Evolutionary conservation across 1,140 invertebrate genomes (phyloP).

Genomic region (Centruroides sculpturatus): DNA sequence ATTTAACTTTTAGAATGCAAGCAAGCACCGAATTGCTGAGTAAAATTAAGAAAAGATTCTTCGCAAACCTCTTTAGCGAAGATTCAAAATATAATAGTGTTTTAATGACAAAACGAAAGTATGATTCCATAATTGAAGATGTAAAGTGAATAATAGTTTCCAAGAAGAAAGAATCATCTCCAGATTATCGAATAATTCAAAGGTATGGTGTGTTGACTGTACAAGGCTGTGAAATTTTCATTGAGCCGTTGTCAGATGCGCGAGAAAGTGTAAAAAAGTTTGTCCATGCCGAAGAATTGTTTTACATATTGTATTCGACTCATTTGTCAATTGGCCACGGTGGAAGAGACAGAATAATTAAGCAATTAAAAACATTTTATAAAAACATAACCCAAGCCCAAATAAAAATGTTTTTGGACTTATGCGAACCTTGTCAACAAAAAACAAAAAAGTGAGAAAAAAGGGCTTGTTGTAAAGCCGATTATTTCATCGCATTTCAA

Average conservation of each 20-base stretch:
- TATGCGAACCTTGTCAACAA: conserved; percentile 10
- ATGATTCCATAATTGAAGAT: conserved; percentile 9
- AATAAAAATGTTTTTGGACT: conserved; percentile 12
- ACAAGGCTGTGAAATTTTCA: conserved; percentile 3
- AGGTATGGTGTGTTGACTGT: conserved; percentile 6
- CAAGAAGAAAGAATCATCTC: conserved; percentile 8
- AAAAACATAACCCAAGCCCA: neutral
- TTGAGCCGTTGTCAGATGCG: conserved; percentile 3
- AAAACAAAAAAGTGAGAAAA: conserved; percentile 2
- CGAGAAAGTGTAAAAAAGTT: conserved; percentile 9
- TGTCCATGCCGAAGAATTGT: conserved; percentile 8
- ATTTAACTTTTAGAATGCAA: too few relatives aligned
- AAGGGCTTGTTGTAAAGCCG: conserved; percentile 5
- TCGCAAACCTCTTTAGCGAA: too few relatives aligned
- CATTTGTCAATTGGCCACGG: conserved; percentile 8
- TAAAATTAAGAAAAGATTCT: too few relatives aligned
- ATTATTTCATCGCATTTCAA: conserved; percentile 6
- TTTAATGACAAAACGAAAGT: conserved; percentile 6
- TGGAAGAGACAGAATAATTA: conserved; percentile 6
- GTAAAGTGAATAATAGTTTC: conserved; percentile 10
- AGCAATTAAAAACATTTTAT: conserved; percentile 1
- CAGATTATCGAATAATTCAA: conserved; percentile 8
- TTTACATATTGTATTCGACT: conserved; percentile 8
- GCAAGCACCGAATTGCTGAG: too few relatives aligned
- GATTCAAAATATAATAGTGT: conserved; percentile 8